These are phyloP conservation scores for Drosophila rellima DNA, from an alignment of 2,888 invertebrate species.

Conservation along the genomic window DNA sequence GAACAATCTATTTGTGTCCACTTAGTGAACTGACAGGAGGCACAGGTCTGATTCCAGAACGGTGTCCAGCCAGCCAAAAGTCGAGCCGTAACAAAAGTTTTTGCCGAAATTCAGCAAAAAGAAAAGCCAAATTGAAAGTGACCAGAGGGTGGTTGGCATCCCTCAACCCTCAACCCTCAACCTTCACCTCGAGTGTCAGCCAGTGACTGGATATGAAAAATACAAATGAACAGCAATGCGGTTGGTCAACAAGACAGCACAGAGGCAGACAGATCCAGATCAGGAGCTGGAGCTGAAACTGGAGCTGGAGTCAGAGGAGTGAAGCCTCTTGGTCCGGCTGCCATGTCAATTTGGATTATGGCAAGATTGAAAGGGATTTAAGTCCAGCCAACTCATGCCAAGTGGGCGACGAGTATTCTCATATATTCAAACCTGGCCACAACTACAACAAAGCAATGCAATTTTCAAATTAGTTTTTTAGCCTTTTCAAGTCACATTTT, in stretches of 20 bases:
- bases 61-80: no score
- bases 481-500: constrained; percentile 53
- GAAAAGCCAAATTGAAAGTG: constrained; percentile 78
- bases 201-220: constrained; percentile 67
- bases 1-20: constrained; percentile 84
- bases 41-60: constrained; percentile 21
- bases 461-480: constrained; percentile 78
- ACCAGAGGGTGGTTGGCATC: constrained; percentile 54
- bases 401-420: constrained; percentile 26
- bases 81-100: constrained; percentile 48
- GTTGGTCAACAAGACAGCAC: constrained; percentile 78
- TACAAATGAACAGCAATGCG: constrained; percentile 76
- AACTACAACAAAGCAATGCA: constrained; percentile 44
- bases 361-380: constrained; percentile 76
- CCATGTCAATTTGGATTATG: constrained; percentile 77
- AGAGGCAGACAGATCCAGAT: background rate
- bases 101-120: constrained; percentile 63
- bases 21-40: constrained; percentile 80
- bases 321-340: constrained; percentile 58
- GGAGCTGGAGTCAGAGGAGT: constrained; percentile 10
- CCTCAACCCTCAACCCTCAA: background rate
- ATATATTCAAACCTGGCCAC: constrained; percentile 12
- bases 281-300: background rate
- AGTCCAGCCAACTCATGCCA: constrained; percentile 34
- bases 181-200: constrained; percentile 37